These are phyloP conservation scores for Pachymerium ferrugineum DNA, from an alignment of 2,888 invertebrate species.

Conservation along the genomic window DNA sequence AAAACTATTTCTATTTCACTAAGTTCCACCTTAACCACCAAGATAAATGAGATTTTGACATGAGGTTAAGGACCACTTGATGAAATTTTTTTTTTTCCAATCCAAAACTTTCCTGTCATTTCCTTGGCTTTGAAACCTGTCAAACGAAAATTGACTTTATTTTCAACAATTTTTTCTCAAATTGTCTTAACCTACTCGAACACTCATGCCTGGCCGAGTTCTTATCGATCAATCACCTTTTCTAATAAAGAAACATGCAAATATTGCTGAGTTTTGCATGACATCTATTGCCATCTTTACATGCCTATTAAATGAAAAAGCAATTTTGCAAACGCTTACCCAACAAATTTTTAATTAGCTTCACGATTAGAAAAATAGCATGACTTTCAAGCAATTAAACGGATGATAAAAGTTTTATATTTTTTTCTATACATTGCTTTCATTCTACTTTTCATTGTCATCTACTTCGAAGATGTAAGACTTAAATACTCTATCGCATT, in stretches of 20 bases:
- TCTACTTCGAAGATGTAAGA: too few species aligned
- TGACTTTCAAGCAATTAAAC: too few species aligned
- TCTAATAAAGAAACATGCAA: neutral
- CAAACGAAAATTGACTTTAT: conserved; percentile 1
- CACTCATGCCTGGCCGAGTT: neutral
- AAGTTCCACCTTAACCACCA: neutral
- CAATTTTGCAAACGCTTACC: neutral
- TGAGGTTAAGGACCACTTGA: neutral
- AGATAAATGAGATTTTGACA: neutral
- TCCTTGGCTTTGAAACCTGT: neutral
- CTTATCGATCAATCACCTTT: neutral
- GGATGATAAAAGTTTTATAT: too few species aligned
- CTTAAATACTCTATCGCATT: too few species aligned
- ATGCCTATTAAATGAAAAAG: neutral
- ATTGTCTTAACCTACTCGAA: neutral
- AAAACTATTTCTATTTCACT: neutral
- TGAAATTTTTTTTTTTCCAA: neutral
- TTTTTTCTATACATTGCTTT: too few species aligned
- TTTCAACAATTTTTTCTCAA: neutral
- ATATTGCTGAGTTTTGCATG: neutral
- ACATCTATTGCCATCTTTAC: neutral
- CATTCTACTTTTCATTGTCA: too few species aligned
- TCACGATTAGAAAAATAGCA: too few species aligned
- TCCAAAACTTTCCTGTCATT: neutral
- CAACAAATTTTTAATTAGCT: neutral